Conservation (phyloP, 1,140 invertebrate genomes). For the Nasonia giraulti region DNA sequence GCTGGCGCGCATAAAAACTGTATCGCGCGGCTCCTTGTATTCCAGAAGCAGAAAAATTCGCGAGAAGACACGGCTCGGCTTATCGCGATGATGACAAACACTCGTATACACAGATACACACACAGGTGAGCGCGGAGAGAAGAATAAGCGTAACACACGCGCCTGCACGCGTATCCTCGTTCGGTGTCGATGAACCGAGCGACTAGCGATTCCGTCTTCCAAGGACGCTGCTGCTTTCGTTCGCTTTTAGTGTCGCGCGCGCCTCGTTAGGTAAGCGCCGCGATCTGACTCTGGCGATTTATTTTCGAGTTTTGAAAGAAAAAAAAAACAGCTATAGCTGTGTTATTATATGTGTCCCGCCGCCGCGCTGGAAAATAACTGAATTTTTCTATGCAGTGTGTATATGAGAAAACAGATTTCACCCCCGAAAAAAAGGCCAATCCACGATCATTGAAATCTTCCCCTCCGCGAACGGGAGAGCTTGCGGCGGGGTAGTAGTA, state of each 20-base stretch:
- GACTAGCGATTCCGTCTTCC: slow-evolving; percentile 65
- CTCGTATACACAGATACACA: neutral
- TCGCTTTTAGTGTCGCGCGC: slow-evolving; percentile 24
- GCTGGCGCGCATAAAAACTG: neutral
- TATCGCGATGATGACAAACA: slow-evolving; percentile 10
- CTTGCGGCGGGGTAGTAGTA: neutral
- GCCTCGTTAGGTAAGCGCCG: slow-evolving; percentile 36
- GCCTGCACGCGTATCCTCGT: slow-evolving; percentile 64
- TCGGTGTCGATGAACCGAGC: slow-evolving; percentile 70
- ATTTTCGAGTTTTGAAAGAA: slow-evolving; percentile 37
- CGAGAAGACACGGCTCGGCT: neutral
- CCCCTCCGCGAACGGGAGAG: neutral
- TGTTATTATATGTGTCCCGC: too few species aligned
- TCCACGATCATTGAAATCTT: neutral
- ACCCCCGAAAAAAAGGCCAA: neutral
- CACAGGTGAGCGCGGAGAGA: neutral
- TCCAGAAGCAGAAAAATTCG: neutral
- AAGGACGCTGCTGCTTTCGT: slow-evolving; percentile 65
- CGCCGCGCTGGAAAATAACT: too few species aligned
- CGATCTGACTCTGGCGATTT: slow-evolving; percentile 42
- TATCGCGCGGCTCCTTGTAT: neutral
- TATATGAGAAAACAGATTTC: neutral
- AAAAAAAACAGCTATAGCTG: neutral
- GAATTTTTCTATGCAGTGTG: too few species aligned
- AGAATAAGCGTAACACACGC: slow-evolving; percentile 29